Percentiles rank a stretch among this genome's conserved stretches.
Evolutionary conservation across 2,888 invertebrate genomes (phyloP).

Genomic region (Colostygia pectinataria): DNA sequence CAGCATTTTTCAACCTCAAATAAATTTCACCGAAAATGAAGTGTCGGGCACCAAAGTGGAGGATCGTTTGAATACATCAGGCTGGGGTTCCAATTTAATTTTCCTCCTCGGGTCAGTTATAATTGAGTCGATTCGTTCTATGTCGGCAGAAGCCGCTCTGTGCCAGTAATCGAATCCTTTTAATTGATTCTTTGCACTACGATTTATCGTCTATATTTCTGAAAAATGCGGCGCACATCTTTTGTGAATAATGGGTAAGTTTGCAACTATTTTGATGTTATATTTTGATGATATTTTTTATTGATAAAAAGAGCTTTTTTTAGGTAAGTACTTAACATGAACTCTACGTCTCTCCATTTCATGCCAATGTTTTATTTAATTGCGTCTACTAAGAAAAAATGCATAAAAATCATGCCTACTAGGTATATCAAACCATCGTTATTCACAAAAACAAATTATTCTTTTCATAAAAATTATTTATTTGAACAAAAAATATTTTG

Average conservation of each 20-base stretch:
- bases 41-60: slow-evolving; percentile 28
- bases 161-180: slow-evolving; percentile 58
- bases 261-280: too few relatives aligned
- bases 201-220: slow-evolving; percentile 20
- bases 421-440: slow-evolving; percentile 14
- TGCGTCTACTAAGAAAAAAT: too few relatives aligned
- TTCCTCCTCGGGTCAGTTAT: slow-evolving; percentile 69
- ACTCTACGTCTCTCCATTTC: too few relatives aligned
- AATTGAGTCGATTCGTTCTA: slow-evolving; percentile 80
- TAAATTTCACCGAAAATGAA: slow-evolving; percentile 32
- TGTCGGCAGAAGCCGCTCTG: slow-evolving; percentile 57
- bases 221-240: neutral
- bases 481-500: slow-evolving; percentile 38
- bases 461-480: slow-evolving; percentile 33
- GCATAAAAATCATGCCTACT: too few relatives aligned
- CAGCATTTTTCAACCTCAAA: slow-evolving; percentile 25
- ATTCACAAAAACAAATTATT: slow-evolving; percentile 25
- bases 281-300: too few relatives aligned
- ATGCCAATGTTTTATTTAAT: too few relatives aligned
- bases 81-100: slow-evolving; percentile 70
- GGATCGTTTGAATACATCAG: slow-evolving; percentile 48
- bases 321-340: too few relatives aligned
- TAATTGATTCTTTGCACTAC: slow-evolving; percentile 65
- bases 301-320: too few relatives aligned
- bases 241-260: neutral